Percentiles rank a stretch among this genome's conserved stretches.
These are phyloP conservation scores for Papilio elwesi DNA, from an alignment of 2,888 invertebrate species.

Conservation along the genomic window DNA sequence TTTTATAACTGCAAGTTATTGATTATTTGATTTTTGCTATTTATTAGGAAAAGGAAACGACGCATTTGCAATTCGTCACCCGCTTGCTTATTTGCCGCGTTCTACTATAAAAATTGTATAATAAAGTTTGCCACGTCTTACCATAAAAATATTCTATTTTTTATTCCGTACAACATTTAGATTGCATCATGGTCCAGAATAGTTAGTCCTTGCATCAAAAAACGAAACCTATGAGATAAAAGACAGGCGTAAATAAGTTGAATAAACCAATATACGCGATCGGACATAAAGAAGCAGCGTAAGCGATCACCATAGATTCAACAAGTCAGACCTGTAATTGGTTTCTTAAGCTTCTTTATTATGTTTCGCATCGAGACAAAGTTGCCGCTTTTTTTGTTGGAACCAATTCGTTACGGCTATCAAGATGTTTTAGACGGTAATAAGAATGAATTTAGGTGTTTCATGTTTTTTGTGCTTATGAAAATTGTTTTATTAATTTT, in stretches of 20 bases:
- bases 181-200: neutral
- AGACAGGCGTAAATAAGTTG: slow-evolving; percentile 10
- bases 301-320: slow-evolving; percentile 37
- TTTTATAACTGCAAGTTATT: neutral
- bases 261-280: slow-evolving; percentile 36
- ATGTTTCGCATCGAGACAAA: slow-evolving; percentile 39
- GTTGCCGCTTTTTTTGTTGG: slow-evolving; percentile 39
- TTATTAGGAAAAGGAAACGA: too few species aligned
- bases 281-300: slow-evolving; percentile 16
- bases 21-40: too few species aligned
- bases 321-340: slow-evolving; percentile 39
- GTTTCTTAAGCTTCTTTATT: slow-evolving; percentile 41
- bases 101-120: too few species aligned
- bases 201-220: neutral
- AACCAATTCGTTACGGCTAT: slow-evolving; percentile 39
- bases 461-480: slow-evolving; percentile 23
- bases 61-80: too few species aligned
- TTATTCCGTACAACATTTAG: neutral
- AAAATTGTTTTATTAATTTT: slow-evolving; percentile 30
- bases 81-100: too few species aligned
- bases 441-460: slow-evolving; percentile 28
- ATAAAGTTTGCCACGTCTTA: too few species aligned
- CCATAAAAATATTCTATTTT: neutral
- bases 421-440: slow-evolving; percentile 38
- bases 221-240: slow-evolving; percentile 4